Evolutionary conservation across 92 coral and sea anemone species (phyloP), one percentile per base, ranked within the genome.

Genomic region (Metridium senile): DNA sequence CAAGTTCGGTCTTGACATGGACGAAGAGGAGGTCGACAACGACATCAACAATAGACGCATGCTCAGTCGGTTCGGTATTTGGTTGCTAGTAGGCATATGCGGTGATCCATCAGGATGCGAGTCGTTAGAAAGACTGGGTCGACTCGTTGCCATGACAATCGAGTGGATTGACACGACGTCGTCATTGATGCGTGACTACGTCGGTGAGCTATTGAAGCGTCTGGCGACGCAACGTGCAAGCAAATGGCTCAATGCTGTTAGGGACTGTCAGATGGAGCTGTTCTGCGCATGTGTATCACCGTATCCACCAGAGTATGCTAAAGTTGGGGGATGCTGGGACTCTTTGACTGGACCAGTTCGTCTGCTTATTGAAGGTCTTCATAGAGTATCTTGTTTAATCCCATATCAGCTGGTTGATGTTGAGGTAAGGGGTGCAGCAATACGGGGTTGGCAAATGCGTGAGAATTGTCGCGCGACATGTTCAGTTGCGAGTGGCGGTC

Each of bases 61-160:
- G 87, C 89, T 95, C 73, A 95, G 99, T 70, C 93, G 99, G 47
- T 95, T 95, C 63, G 97, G 99, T 11, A 97, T 95, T 27, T 92
- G 95, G 95, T 93, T 95, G 57, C 84, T 95, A 16, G 93, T 93
- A 16, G 97, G 97, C 33, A 82, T 88, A 31, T 95, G 99, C 70
- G 88, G 87, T 47, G 89, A 78, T 23, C 97, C 97, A 2, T 75
- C 86, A 34, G 73, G 77, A 63, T 95, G 99, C 65, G 87, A 88
- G 58, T 87, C 97, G 13, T 79, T 84, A 27, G 99, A 95, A 68
- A 84, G 97, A 66, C 82, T 95, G 31, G 99, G 99, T 25, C 87
- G 97, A 33, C 72, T 95, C 35, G 92, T 95, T 71, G 94, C 99
- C 81, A 93, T 95, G 89, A 93, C 90, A 32, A 78, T 95, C 57